Conservation (phyloP, 1,140 invertebrate species). For the Amphibalanus amphitrite region DNA sequence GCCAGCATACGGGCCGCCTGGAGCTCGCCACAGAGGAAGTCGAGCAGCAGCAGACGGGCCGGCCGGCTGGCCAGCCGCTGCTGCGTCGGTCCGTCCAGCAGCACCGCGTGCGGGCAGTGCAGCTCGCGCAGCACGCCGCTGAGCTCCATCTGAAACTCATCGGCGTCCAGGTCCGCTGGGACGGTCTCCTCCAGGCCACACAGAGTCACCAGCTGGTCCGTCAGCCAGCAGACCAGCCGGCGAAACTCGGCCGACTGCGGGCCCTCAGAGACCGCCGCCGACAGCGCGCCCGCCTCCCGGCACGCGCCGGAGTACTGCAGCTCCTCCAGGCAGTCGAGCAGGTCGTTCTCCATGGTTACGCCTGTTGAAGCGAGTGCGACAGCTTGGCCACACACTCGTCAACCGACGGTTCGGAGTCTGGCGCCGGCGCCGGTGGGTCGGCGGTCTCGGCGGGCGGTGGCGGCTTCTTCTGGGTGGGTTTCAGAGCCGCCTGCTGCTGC, state of each 20-base stretch:
- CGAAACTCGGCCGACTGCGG: background rate
- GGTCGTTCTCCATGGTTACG: slow-evolving; percentile 13
- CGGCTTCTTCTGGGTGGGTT: background rate
- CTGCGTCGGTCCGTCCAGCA: slow-evolving; percentile 45
- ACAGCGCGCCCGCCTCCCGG: background rate
- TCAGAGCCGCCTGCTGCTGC: background rate
- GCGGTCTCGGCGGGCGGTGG: too few relatives aligned
- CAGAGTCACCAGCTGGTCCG: slow-evolving; percentile 12
- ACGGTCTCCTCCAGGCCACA: slow-evolving; percentile 10
- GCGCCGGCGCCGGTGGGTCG: too few relatives aligned
- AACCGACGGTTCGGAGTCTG: background rate
- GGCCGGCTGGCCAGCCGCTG: slow-evolving; percentile 43
- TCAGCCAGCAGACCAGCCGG: slow-evolving; percentile 13
- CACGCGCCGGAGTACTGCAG: slow-evolving; percentile 5
- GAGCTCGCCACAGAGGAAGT: slow-evolving; percentile 62
- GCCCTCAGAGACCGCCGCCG: background rate
- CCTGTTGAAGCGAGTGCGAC: background rate
- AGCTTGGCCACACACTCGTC: background rate
- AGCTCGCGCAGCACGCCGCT: slow-evolving; percentile 6
- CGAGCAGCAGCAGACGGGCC: slow-evolving; percentile 43
- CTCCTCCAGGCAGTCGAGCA: slow-evolving; percentile 12
- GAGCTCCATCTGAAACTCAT: slow-evolving; percentile 3
- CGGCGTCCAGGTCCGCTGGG: background rate
- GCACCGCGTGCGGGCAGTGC: slow-evolving; percentile 43
- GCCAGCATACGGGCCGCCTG: slow-evolving; percentile 57